These are phyloP conservation scores for Amphipoea oculea DNA, from an alignment of 2,888 invertebrate genomes.

Conservation along the genomic window DNA sequence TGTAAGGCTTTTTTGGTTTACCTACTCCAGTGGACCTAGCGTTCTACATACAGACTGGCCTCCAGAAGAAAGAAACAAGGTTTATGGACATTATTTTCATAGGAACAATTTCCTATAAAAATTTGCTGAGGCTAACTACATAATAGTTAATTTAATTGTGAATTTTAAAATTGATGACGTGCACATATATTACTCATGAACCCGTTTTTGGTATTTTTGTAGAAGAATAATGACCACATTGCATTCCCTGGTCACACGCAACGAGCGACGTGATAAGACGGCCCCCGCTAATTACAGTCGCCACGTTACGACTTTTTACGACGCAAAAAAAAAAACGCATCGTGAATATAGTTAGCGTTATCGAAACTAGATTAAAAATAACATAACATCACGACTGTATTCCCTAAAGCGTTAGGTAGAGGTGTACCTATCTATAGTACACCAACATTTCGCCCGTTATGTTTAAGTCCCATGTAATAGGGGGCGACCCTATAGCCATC, in stretches of 20 bases:
- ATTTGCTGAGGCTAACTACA: too few relatives aligned
- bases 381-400: background rate
- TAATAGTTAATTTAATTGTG: background rate
- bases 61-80: too few relatives aligned
- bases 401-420: background rate
- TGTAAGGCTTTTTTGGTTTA: background rate
- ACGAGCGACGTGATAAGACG: constrained; percentile 46
- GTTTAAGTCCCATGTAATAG: background rate
- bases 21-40: background rate
- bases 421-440: background rate
- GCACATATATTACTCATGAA: constrained; percentile 19
- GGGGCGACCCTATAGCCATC: background rate
- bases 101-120: too few relatives aligned
- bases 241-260: constrained; percentile 49
- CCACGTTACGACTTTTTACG: constrained; percentile 41
- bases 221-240: constrained; percentile 55
- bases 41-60: background rate
- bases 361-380: constrained; percentile 2
- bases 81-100: too few relatives aligned
- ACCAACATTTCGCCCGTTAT: background rate
- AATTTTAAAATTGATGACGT: constrained; percentile 14
- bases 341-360: constrained; percentile 16
- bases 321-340: constrained; percentile 15
- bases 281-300: constrained; percentile 48
- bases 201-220: constrained; percentile 49